Percentiles rank a stretch among this genome's conserved stretches.
Conservation (phyloP, 2,888 invertebrate species). For the Parnassius mnemosyne region DNA sequence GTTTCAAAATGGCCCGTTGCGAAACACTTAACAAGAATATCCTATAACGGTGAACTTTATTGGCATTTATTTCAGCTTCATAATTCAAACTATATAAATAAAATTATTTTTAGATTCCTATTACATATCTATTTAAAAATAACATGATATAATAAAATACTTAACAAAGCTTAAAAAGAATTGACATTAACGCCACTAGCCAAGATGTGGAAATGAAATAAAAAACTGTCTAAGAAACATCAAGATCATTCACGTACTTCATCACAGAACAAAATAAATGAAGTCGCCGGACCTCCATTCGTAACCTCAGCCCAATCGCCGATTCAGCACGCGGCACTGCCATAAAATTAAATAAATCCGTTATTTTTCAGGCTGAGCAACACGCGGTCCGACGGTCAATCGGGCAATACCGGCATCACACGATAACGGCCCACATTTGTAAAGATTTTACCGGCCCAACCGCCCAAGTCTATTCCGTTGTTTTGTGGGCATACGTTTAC, state of each 20-base stretch:
- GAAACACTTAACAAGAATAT: slow-evolving; percentile 1
- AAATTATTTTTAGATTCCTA: too few relatives aligned
- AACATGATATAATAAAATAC: too few relatives aligned
- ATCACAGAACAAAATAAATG: slow-evolving; percentile 21
- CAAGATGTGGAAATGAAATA: not conserved
- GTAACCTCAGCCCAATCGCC: slow-evolving; percentile 58
- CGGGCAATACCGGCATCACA: slow-evolving; percentile 47
- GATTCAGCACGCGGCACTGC: slow-evolving; percentile 76
- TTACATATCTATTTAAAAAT: too few relatives aligned
- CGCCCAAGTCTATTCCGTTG: slow-evolving; percentile 55
- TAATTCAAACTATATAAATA: too few relatives aligned
- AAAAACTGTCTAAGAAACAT: slow-evolving; percentile 9
- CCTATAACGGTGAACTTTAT: slow-evolving; percentile 2
- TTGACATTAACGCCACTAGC: too few relatives aligned
- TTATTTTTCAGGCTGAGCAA: slow-evolving; percentile 79
- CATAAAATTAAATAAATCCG: slow-evolving; percentile 81
- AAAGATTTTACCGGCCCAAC: slow-evolving; percentile 73
- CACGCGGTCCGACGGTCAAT: slow-evolving; percentile 68
- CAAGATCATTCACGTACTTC: slow-evolving; percentile 13
- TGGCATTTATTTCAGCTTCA: too few relatives aligned
- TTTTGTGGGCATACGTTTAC: slow-evolving; percentile 63
- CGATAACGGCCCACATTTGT: slow-evolving; percentile 78
- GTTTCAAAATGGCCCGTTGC: slow-evolving; percentile 15
- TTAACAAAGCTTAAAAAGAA: too few relatives aligned
- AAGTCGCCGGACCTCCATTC: slow-evolving; percentile 25